Evolutionary conservation across 2,888 invertebrate genomes (phyloP), one percentile per base, ranked within the genome.

Genomic region (Drosophila phalerata): DNA sequence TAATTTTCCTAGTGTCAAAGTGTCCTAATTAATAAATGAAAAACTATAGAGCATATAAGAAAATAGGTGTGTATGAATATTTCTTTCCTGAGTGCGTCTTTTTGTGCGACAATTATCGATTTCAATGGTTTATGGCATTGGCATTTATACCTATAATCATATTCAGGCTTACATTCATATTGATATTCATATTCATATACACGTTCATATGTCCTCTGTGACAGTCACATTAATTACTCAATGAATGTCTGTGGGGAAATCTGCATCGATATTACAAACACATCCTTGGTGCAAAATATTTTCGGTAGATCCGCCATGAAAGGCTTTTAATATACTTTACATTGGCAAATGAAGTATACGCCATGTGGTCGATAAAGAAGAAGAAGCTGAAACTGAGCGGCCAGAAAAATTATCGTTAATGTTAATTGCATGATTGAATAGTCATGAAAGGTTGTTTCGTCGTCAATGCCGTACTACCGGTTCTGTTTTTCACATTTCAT

Each of bases 351-450:
- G 28, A 62, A 64, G 67, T 58, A 65, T 78, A 43, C 65, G 65
- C 62, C 63, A 37, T 47, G 43, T 65, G 60, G 57, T 47, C 47
- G 25, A 3, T 10, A 30, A 19, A 5, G 42, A 19, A 32, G n/a
- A 30, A 17, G 19, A 22, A 28, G 53, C 60, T 34, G 60, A 55
- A 52, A 42, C 25, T 25, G 40, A 65, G 6, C 55, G 67, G 48
- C 53, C 73, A 66, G 68, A 38, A 73, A 75, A 81, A 49, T 88
- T 77, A 84, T 71, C 79, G 79, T 86, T 87, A 86, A 84, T 79
- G 84, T 84, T 85, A 86, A 85, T 85, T 85, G 75, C 85, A 86
- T 88, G 89, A 85, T 84, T 88, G 81, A 85, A 84, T 79, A 68
- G 65, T 55, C 47, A 60, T 66, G 70, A 62, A 70, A 63, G 70